phyloP scores from a whole-genome alignment of 2,888 invertebrate genomes.

The Philereme vetulata region DNA sequence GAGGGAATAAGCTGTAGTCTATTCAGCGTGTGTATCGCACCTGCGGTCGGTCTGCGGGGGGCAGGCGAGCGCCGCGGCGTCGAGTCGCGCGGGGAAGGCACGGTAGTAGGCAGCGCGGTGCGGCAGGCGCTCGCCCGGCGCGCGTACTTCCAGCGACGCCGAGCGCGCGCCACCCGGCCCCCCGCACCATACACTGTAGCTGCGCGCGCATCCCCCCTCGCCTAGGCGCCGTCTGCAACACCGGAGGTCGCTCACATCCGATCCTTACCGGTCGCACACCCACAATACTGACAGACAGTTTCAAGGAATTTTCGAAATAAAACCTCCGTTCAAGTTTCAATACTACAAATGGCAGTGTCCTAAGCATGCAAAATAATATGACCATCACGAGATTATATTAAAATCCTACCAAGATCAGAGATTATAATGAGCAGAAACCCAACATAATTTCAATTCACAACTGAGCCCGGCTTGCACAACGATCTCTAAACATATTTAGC shows the following conservation, averaged over 20 bases:
- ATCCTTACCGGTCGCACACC: too few relatives aligned
- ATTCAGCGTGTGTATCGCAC: slow-evolving; percentile 46
- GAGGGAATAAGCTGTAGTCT: slow-evolving; percentile 14
- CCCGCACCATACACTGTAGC: slow-evolving; percentile 71
- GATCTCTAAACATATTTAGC: too few relatives aligned
- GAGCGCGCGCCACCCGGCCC: slow-evolving; percentile 71
- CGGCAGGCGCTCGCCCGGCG: slow-evolving; percentile 91
- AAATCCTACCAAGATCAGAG: too few relatives aligned
- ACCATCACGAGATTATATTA: too few relatives aligned
- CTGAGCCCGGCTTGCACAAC: too few relatives aligned
- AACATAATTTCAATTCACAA: too few relatives aligned
- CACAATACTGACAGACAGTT: too few relatives aligned
- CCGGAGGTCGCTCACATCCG: neutral
- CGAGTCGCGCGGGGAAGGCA: slow-evolving; percentile 94
- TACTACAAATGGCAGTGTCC: too few relatives aligned
- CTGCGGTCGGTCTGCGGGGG: slow-evolving; percentile 71
- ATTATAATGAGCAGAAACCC: too few relatives aligned
- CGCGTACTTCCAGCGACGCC: slow-evolving; percentile 92
- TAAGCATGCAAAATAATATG: too few relatives aligned
- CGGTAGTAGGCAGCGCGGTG: slow-evolving; percentile 89
- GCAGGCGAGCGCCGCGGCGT: slow-evolving; percentile 80
- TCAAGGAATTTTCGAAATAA: too few relatives aligned
- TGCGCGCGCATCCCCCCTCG: slow-evolving; percentile 72
- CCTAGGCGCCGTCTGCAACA: slow-evolving; percentile 72
- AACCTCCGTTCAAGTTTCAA: too few relatives aligned